Percentiles rank a stretch among this genome's conserved stretches.
These are phyloP conservation scores for Chaetophractus vellerosus DNA, from an alignment of 2,797 vertebrate genomes.

Conservation along the genomic window DNA sequence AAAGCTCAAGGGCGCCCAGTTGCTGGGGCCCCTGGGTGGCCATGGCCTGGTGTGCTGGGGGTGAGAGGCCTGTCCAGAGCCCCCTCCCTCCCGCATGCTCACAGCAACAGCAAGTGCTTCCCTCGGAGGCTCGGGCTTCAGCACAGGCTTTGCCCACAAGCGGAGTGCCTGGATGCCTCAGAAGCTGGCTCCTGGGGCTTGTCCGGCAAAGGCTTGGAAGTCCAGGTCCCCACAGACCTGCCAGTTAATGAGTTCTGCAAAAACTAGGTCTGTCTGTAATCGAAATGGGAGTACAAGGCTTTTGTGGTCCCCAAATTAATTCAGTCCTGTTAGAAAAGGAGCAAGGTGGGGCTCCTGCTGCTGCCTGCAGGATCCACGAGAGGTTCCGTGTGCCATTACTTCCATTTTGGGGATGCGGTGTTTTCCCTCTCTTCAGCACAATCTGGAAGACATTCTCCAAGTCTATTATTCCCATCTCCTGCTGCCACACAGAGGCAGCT, in stretches of 20 bases:
- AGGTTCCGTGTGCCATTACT: background rate
- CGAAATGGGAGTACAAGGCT: constrained; percentile 76
- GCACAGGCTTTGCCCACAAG: background rate
- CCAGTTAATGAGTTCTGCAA: constrained; percentile 84
- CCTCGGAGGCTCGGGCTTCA: background rate
- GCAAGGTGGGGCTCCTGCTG: fast-evolving
- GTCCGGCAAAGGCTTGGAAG: constrained; percentile 66
- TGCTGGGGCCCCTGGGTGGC: background rate
- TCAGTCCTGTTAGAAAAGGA: background rate
- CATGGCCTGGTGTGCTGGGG: background rate
- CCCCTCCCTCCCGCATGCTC: background rate
- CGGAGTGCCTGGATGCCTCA: background rate
- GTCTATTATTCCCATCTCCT: constrained; percentile 69
- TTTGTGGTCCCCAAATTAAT: constrained; percentile 52
- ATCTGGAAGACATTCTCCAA: constrained; percentile 63
- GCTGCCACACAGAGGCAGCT: constrained; percentile 81
- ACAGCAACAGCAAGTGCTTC: background rate
- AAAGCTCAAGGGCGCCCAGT: background rate
- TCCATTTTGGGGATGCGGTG: background rate
- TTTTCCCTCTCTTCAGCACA: constrained; percentile 69
- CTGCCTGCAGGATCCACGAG: background rate
- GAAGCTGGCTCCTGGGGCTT: background rate
- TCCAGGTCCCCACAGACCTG: constrained; percentile 70
- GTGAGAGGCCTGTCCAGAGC: background rate
- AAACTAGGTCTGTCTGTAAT: constrained; percentile 78